A percentile compares a stretch with the other conserved stretches of the same genome.
Evolutionary conservation across 2,113 vertebrate genomes (phyloP).

Genomic region (Tenebrosternarchus preto): DNA sequence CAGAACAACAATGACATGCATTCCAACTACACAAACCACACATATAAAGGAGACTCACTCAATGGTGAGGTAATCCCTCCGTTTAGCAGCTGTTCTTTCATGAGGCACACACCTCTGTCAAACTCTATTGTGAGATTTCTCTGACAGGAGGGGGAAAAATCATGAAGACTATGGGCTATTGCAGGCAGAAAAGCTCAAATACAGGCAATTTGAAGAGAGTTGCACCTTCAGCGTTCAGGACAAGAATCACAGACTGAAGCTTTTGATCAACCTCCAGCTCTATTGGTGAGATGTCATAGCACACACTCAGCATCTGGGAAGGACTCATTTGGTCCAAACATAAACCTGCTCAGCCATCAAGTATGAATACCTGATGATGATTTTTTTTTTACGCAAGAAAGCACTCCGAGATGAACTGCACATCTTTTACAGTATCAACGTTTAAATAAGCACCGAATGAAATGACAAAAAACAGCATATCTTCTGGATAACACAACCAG

Average conservation of each 20-base stretch:
- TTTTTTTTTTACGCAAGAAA: no score
- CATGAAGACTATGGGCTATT: not conserved
- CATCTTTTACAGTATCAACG: no score
- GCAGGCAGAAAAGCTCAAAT: not conserved
- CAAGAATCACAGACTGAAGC: not conserved
- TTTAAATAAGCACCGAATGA: no score
- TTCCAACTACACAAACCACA: not conserved
- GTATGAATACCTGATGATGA: no score
- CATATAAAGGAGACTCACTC: not conserved
- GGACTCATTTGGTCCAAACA: not conserved
- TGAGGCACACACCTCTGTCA: not conserved
- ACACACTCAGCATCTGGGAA: not conserved
- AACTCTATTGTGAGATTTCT: no score
- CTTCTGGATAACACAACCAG: no score
- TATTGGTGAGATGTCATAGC: not conserved
- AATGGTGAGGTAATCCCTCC: not conserved
- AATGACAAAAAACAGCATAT: no score
- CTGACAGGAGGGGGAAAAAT: no score
- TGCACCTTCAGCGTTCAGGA: not conserved
- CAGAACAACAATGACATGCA: not conserved
- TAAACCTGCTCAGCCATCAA: no score
- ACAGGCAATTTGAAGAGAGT: not conserved
- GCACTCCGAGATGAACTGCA: no score
- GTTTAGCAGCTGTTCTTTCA: not conserved
- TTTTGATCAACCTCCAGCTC: not conserved